A percentile compares a stretch with the other conserved stretches of the same genome.
Evolutionary conservation across 2,797 vertebrate species (phyloP).

Genomic region (Spea hammondii): DNA sequence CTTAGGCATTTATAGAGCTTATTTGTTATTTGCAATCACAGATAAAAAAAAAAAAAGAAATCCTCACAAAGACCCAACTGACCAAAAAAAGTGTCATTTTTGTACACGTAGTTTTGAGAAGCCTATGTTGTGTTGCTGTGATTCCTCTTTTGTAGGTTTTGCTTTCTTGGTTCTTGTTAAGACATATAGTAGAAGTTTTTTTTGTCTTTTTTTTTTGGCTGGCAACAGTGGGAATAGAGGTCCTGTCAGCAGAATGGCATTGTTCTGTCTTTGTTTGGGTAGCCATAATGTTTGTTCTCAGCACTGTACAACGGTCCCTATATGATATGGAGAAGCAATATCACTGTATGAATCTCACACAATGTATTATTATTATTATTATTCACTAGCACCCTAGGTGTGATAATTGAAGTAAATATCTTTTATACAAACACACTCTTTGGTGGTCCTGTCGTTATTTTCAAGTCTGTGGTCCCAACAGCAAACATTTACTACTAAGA

Average conservation of each 20-base stretch:
- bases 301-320: slow-evolving; percentile 99
- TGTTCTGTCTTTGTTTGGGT: slow-evolving; percentile 80
- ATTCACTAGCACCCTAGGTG: slow-evolving; percentile 99
- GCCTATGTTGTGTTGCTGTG: slow-evolving; percentile 74
- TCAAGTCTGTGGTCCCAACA: slow-evolving; percentile 60
- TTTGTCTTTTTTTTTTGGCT: slow-evolving; percentile 59
- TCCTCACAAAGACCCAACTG: slow-evolving; percentile 74
- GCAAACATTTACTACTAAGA: slow-evolving; percentile 64
- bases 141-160: slow-evolving; percentile 75
- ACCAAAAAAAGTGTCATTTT: slow-evolving; percentile 73
- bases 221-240: slow-evolving; percentile 68
- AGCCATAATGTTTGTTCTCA: slow-evolving; percentile 94
- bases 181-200: slow-evolving; percentile 68
- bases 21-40: slow-evolving; percentile 75
- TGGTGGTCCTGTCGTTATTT: slow-evolving; percentile 75
- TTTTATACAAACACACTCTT: slow-evolving; percentile 98
- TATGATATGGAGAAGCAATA: slow-evolving; percentile 99
- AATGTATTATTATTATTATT: slow-evolving; percentile 92
- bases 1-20: slow-evolving; percentile 76
- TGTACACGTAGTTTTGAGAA: slow-evolving; percentile 77
- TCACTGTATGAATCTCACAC: slow-evolving; percentile 99
- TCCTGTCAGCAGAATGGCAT: slow-evolving; percentile 68
- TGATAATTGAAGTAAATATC: slow-evolving; percentile 99
- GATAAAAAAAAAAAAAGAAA: slow-evolving; percentile 58
- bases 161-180: slow-evolving; percentile 75